Evolutionary conservation across 92 coral and sea anemone species (phyloP), one percentile per base, ranked within the genome.

Genomic region (Chrysogorgia sp.): DNA sequence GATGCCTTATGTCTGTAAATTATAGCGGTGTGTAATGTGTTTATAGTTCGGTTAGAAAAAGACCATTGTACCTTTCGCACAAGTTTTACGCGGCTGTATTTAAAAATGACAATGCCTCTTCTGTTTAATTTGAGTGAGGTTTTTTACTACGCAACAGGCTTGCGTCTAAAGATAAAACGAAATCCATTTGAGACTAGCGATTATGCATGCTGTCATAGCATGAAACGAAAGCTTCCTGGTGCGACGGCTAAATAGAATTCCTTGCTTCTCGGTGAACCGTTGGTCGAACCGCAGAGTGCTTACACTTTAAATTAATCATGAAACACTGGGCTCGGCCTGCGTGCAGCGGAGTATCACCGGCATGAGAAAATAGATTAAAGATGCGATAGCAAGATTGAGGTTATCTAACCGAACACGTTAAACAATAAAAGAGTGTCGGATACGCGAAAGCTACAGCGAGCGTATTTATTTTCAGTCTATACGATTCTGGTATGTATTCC

Each of bases 291-390:
- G 79, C 79, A 72, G 33, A 28, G 21, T 25, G 63, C 63, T 57
- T 3, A 13, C 30, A 6, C 34, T 71, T 71, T 72, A 72, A 72
- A 72, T 72, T 53, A 72, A 72, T 72, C 65, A 72, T 72, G 79
- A 72, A 29, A 55, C 34, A 49, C 25, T 10, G 29, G 41, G 40
- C 40, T 49, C 60, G 48, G 40, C n/a, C n/a, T 69, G 60, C n/a
- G 55, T 59, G 33, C 41, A 13, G 13, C n/a, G 15, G 53, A 47
- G 40, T 0, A 14, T 34, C 76, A 60, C 59, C 45, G 59, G 76
- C 48, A 60, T 7, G 35, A 21, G 60, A 25, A 34, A 6, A 60
- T 67, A 4, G 9, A 10, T 12, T 19, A 1, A 0, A 28, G 14
- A 2, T 10, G 20, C 25, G 65, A 59, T 26, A 28, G 33, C 37